Conservation (phyloP, 2,888 invertebrate species). For the Latrodectus elegans region DNA sequence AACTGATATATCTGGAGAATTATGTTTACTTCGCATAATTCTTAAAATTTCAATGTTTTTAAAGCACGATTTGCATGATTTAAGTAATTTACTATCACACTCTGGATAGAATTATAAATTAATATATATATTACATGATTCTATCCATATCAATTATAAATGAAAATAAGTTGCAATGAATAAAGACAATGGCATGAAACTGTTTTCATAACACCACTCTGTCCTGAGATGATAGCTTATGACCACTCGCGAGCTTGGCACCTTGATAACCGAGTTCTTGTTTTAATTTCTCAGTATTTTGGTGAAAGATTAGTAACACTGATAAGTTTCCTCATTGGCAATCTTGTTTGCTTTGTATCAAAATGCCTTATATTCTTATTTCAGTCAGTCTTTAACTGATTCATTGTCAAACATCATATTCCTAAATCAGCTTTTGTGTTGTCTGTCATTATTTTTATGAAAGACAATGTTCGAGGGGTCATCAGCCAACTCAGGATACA, state of each 20-base stretch:
- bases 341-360: not conserved
- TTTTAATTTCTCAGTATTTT: not conserved
- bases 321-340: not conserved
- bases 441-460: conserved; percentile 70
- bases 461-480: conserved; percentile 96
- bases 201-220: not conserved
- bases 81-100: not conserved
- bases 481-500: conserved; percentile 93
- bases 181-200: not conserved
- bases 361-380: not conserved
- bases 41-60: not conserved
- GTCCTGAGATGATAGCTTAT: conserved; percentile 17
- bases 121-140: not conserved
- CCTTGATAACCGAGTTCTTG: conserved; percentile 24
- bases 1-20: not conserved
- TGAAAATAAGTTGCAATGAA: not conserved
- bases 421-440: conserved; percentile 62
- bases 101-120: not conserved
- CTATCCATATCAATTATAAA: not conserved
- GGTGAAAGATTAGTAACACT: not conserved
- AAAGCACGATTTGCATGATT: conserved; percentile 1
- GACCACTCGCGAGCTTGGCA: conserved; percentile 34
- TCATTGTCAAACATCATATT: not conserved
- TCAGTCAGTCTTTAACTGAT: not conserved
- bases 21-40: not conserved